These are phyloP conservation scores for Pammene aurita DNA, from an alignment of 2,888 invertebrate species.

Conservation along the genomic window DNA sequence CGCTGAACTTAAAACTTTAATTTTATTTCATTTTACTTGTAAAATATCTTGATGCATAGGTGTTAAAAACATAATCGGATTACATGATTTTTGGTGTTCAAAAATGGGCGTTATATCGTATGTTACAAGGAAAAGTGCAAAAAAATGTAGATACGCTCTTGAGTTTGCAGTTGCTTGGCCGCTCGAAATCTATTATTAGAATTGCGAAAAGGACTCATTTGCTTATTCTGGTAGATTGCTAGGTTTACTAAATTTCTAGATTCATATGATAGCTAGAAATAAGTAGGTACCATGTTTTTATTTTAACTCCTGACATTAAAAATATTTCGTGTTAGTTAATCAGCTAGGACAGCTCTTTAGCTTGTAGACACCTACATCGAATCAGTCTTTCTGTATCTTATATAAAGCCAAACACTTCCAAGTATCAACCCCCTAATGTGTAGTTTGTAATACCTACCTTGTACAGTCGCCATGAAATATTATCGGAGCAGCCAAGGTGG, in stretches of 20 bases:
- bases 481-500: too few species aligned
- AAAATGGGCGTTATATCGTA: not conserved
- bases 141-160: not conserved
- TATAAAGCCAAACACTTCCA: too few species aligned
- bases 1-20: not conserved
- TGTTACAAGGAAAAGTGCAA: not conserved
- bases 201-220: conserved; percentile 12
- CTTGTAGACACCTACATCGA: too few species aligned
- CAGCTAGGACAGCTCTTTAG: too few species aligned
- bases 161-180: not conserved
- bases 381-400: too few species aligned
- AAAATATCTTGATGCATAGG: not conserved
- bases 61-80: not conserved
- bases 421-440: too few species aligned
- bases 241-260: not conserved
- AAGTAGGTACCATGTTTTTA: not conserved
- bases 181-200: conserved; percentile 8
- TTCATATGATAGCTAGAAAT: not conserved
- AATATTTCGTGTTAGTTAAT: not conserved
- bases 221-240: not conserved
- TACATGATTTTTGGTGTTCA: too few species aligned
- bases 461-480: too few species aligned
- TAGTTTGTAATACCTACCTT: too few species aligned
- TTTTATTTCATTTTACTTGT: not conserved
- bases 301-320: not conserved